Evolutionary conservation across 2,888 invertebrate genomes (phyloP).

Genomic region (Cheilosia pagana): DNA sequence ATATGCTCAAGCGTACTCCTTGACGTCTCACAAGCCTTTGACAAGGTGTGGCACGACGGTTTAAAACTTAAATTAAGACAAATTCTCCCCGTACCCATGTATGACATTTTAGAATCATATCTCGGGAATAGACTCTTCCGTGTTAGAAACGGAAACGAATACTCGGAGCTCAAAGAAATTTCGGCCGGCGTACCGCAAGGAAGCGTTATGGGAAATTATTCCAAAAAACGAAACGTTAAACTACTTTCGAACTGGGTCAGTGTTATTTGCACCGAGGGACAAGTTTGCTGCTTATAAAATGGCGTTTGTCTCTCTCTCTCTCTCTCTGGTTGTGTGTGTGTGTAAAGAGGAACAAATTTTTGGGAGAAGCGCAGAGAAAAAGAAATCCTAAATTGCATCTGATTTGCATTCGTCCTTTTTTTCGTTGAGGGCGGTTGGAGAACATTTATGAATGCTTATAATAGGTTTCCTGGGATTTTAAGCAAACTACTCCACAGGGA

Average conservation of each 20-base stretch:
- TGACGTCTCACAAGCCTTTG: too few species aligned
- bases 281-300: constrained; percentile 47
- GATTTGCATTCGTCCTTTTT: constrained; percentile 44
- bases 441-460: constrained; percentile 34
- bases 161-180: too few species aligned
- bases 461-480: constrained; percentile 36
- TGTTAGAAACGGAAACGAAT: too few species aligned
- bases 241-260: constrained; percentile 70
- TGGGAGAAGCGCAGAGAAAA: not conserved
- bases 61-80: too few species aligned
- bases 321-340: not conserved
- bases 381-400: constrained; percentile 47
- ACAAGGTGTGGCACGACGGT: too few species aligned
- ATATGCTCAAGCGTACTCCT: too few species aligned
- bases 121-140: too few species aligned
- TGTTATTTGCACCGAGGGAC: constrained; percentile 71
- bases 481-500: constrained; percentile 19
- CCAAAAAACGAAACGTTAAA: constrained; percentile 48
- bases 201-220: too few species aligned
- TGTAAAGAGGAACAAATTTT: constrained; percentile 1
- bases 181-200: too few species aligned
- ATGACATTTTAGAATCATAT: too few species aligned
- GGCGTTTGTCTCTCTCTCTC: constrained; percentile 1
- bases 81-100: too few species aligned
- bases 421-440: too few species aligned